These are phyloP conservation scores for Indri indri DNA, from an alignment of 2,113 vertebrate genomes.

Conservation along the genomic window DNA sequence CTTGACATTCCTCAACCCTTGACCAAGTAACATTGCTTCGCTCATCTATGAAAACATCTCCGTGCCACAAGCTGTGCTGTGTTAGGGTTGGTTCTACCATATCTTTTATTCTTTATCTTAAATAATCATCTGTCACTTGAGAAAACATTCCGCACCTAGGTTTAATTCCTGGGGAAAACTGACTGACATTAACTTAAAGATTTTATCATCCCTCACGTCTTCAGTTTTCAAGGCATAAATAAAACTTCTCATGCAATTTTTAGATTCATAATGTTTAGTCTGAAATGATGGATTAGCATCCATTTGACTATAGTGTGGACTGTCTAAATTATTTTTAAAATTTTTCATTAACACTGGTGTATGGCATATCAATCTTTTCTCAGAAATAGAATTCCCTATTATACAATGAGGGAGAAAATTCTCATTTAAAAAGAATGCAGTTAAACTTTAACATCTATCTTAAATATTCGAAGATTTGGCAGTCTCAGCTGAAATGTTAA, in stretches of 20 bases:
- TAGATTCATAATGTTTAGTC: conserved; percentile 37
- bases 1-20: background rate
- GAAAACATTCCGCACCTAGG: background rate
- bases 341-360: conserved; percentile 8
- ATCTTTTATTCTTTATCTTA: background rate
- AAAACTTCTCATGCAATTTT: conserved; percentile 22
- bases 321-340: conserved; percentile 29
- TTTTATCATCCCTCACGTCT: background rate
- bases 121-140: background rate
- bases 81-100: background rate
- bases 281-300: conserved; percentile 50
- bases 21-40: background rate
- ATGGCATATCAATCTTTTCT: conserved; percentile 20
- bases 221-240: background rate
- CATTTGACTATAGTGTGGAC: background rate
- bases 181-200: background rate
- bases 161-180: background rate
- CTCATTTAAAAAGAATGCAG: background rate
- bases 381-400: conserved; percentile 31
- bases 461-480: background rate
- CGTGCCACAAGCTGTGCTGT: background rate
- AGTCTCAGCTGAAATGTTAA: too few species aligned
- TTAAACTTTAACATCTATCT: conserved; percentile 28
- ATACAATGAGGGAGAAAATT: background rate
- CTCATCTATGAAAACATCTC: background rate